Base-by-base conservation (phyloP, 2,888 invertebrate species). In the Watsonalla cultraria region DNA sequence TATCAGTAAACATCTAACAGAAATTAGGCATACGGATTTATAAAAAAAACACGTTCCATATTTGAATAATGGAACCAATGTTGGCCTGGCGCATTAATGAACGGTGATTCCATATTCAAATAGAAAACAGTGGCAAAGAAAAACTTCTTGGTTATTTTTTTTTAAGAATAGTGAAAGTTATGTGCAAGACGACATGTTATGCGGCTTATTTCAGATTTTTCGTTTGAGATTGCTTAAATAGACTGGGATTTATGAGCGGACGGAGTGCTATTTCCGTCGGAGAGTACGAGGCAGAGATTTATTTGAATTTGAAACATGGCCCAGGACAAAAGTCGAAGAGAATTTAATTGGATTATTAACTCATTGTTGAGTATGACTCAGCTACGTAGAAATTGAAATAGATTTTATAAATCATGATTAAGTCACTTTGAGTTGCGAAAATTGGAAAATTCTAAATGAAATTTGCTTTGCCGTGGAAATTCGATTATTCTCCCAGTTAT, bases 331-430 rank as follows among this genome's bases (percentile, higher is more conserved):
- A 86, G 82, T 82, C 78, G 78, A 83, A 83, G 81, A 83, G 81
- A 84, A 84, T 86, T 88, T 89, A 88, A 89, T 89, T 90, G 82
- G 88, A 87, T 87, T 88, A 87, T 86, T 81, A 84, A 84, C 83
- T 84, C 82, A 78, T 80, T 77, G 76, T 80, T 79, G 70, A 77
- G 66, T 74, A 67, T 72, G 77, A 76, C 73, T 76, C 71, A 77
- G 75, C 72, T 73, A 69, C 68, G 74, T 68, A 70, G 73, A 68
- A 75, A 76, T 72, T 60, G 68, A 72, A 78, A 78, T 67, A 72
- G 72, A 74, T 74, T 65, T 66, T 61, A 74, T 73, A 75, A 80
- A 78, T 75, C 73, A 73, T 66, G 69, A 76, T 76, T 73, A 72
- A 76, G 11, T 47, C 24, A 24, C 65, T 73, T 73, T 70, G 69